phyloP scores from a whole-genome alignment of 1,140 invertebrate genomes.

The Heliothis virescens region DNA sequence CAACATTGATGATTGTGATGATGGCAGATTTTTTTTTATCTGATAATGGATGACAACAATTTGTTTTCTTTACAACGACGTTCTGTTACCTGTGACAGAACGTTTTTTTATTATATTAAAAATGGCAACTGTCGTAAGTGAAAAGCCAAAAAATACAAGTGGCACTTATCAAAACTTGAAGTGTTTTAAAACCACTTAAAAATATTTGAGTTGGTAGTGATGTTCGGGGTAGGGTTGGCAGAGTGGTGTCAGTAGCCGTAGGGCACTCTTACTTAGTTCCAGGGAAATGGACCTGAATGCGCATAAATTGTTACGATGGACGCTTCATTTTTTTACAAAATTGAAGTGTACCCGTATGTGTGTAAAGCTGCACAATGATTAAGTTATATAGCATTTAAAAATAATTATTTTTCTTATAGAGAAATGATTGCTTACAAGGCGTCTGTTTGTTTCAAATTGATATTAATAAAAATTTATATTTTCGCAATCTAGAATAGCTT shows the following conservation, averaged over 20 bases:
- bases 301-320: conserved; percentile 37
- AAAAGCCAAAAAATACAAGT: conserved; percentile 4
- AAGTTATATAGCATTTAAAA: background rate
- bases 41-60: no score
- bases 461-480: no score
- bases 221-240: conserved; percentile 26
- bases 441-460: no score
- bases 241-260: conserved; percentile 57
- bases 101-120: no score
- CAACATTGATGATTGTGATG: no score
- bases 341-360: background rate
- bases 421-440: no score
- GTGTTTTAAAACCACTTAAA: conserved; percentile 56
- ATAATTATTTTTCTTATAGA: no score
- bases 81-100: no score
- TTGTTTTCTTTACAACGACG: no score
- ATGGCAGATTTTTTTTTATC: background rate
- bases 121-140: no score
- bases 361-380: background rate
- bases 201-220: conserved; percentile 44
- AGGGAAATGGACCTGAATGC: conserved; percentile 39
- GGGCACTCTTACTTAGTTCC: conserved; percentile 53
- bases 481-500: no score
- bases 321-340: conserved; percentile 33
- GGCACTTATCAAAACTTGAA: conserved; percentile 33